phyloP scores from a whole-genome alignment of 2,113 vertebrate species.

The Melanerpes formicivorus region DNA sequence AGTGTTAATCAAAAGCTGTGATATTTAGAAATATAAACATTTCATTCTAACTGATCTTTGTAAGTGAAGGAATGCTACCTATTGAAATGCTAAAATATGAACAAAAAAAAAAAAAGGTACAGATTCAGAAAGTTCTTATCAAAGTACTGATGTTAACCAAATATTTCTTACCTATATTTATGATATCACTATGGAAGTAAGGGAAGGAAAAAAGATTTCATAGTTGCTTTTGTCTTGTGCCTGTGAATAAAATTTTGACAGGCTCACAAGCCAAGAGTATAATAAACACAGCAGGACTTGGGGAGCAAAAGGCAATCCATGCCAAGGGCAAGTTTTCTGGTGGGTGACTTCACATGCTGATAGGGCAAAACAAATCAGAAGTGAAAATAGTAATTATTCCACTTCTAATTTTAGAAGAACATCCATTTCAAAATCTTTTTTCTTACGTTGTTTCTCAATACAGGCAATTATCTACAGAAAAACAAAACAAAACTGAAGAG shows the following conservation, averaged over 20 bases:
- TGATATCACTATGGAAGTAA: background rate
- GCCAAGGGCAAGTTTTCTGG: background rate
- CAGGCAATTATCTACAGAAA: background rate
- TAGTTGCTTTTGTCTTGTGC: background rate
- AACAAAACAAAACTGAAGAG: background rate
- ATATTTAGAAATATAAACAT: background rate
- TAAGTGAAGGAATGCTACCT: background rate
- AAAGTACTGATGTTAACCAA: background rate
- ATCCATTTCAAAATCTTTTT: background rate
- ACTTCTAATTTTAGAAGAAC: background rate
- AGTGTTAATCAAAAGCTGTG: background rate
- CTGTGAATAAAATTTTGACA: background rate
- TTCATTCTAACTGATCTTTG: background rate
- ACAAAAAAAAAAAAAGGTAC: background rate
- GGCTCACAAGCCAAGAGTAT: background rate
- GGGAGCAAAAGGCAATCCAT: background rate
- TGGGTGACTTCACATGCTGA: background rate
- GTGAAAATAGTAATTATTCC: background rate
- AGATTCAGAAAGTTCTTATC: background rate
- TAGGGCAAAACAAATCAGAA: background rate
- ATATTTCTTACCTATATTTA: background rate
- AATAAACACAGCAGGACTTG: background rate
- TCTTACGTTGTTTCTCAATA: background rate
- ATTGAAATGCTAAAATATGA: background rate
- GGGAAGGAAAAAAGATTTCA: background rate